A percentile compares a stretch with the other conserved stretches of the same genome.
Conservation (phyloP, 1,140 invertebrate species). For the Danaus plexippus region DNA sequence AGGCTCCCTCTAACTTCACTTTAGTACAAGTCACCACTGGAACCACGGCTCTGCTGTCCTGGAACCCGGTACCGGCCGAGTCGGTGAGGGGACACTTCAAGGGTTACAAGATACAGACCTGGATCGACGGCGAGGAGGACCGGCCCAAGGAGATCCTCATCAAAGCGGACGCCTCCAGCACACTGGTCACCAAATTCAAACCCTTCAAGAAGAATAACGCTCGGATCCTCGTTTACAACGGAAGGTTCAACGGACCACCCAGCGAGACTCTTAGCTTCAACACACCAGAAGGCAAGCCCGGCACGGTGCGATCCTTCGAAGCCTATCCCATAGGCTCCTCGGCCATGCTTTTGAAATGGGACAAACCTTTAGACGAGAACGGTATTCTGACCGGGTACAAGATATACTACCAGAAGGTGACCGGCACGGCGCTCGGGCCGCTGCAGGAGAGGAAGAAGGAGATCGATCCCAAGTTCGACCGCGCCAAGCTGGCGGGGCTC, state of each 20-base stretch:
- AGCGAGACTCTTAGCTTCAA: slow-evolving; percentile 88
- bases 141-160: slow-evolving; percentile 84
- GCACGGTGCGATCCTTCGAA: slow-evolving; percentile 86
- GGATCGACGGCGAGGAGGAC: slow-evolving; percentile 89
- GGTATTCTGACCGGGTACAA: slow-evolving; percentile 94
- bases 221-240: slow-evolving; percentile 92
- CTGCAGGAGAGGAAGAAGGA: slow-evolving; percentile 81
- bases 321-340: slow-evolving; percentile 90
- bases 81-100: slow-evolving; percentile 92
- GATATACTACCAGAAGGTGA: slow-evolving; percentile 90
- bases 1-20: slow-evolving; percentile 89
- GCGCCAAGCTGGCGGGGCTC: slow-evolving; percentile 88
- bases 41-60: slow-evolving; percentile 85
- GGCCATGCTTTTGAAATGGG: slow-evolving; percentile 91
- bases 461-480: slow-evolving; percentile 84
- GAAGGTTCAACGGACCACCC: slow-evolving; percentile 89
- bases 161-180: slow-evolving; percentile 79
- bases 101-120: slow-evolving; percentile 96
- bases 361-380: slow-evolving; percentile 93
- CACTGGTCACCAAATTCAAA: slow-evolving; percentile 88
- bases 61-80: slow-evolving; percentile 84
- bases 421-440: slow-evolving; percentile 78
- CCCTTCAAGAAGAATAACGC: slow-evolving; percentile 93
- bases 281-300: slow-evolving; percentile 94
- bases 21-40: slow-evolving; percentile 80